phyloP scores from a whole-genome alignment of 2,888 invertebrate species.

The Polydrusus pterygomalis region DNA sequence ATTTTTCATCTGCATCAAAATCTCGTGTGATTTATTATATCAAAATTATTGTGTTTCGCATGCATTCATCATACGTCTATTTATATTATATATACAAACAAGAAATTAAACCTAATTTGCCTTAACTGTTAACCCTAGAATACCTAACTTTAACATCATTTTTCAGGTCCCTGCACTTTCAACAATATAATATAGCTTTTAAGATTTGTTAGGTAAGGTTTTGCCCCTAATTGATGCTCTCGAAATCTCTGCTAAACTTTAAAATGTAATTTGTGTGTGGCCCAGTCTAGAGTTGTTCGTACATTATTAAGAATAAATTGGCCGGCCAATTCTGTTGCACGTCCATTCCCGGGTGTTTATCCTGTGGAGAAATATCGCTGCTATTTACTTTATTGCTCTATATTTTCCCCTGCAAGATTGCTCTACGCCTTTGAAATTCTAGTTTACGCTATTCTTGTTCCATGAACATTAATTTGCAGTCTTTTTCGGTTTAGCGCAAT shows the following conservation, averaged over 20 bases:
- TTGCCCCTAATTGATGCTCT: conserved; percentile 14
- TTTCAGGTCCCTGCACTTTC: too few relatives aligned
- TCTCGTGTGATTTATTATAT: too few relatives aligned
- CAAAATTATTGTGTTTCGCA: too few relatives aligned
- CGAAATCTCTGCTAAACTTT: conserved; percentile 42
- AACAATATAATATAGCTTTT: too few relatives aligned
- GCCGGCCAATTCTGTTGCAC: conserved; percentile 50
- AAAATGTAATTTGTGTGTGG: conserved; percentile 52
- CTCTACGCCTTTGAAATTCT: conserved; percentile 47
- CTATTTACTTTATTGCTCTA: conserved; percentile 55
- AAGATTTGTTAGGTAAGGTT: too few relatives aligned
- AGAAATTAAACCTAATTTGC: too few relatives aligned
- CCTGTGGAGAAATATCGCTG: conserved; percentile 53
- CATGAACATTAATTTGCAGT: neutral
- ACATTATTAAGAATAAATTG: conserved; percentile 57
- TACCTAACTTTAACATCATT: too few relatives aligned
- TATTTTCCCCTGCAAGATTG: conserved; percentile 49
- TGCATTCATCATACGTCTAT: too few relatives aligned
- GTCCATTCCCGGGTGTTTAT: conserved; percentile 54
- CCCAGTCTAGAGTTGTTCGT: conserved; percentile 47
- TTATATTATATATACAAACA: too few relatives aligned
- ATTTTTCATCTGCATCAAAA: too few relatives aligned
- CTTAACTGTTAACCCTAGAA: too few relatives aligned
- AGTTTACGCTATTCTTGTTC: conserved; percentile 35
- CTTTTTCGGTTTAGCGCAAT: too few relatives aligned